Evolutionary conservation across 35 echinoderm and acorn worm species (phyloP).

Genomic region (Stichopus chloronotus): DNA sequence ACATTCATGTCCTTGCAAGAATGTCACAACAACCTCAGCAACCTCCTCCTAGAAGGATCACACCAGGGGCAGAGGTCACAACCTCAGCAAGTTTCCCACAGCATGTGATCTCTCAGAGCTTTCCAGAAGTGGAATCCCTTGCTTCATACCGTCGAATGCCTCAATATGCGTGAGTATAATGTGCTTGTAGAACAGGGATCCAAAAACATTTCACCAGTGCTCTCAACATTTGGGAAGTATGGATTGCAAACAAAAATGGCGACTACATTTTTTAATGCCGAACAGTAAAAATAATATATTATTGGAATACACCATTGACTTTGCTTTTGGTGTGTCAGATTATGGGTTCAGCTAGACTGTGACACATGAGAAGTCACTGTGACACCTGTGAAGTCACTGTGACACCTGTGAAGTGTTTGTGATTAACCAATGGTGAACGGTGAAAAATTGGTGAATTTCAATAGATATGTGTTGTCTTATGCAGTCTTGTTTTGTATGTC

Average conservation of each 20-base stretch:
- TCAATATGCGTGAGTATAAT: slow-evolving; percentile 46
- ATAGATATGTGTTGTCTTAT: too few relatives aligned
- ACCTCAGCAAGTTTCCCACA: slow-evolving; percentile 16
- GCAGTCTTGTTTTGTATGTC: too few relatives aligned
- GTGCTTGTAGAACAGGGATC: background rate
- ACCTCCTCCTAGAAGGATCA: slow-evolving; percentile 20
- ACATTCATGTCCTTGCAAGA: background rate
- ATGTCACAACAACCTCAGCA: slow-evolving; percentile 55
- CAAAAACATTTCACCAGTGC: background rate
- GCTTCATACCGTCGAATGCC: slow-evolving; percentile 33
- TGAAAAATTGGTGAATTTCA: too few relatives aligned
- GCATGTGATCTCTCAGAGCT: background rate
- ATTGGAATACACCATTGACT: background rate
- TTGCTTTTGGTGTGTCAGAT: too few relatives aligned
- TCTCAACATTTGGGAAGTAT: background rate
- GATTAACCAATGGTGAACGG: too few relatives aligned
- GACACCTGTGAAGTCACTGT: too few relatives aligned
- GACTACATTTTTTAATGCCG: background rate
- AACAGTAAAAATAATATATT: background rate
- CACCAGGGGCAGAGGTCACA: slow-evolving; percentile 43
- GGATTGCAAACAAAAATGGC: background rate
- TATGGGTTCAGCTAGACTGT: too few relatives aligned
- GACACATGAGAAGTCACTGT: too few relatives aligned
- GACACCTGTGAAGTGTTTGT: too few relatives aligned
- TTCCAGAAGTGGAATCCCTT: slow-evolving; percentile 25